Percentiles rank a stretch among this genome's conserved stretches.
Evolutionary conservation across 2,797 vertebrate genomes (phyloP).

Genomic region (Cyprinella venusta): DNA sequence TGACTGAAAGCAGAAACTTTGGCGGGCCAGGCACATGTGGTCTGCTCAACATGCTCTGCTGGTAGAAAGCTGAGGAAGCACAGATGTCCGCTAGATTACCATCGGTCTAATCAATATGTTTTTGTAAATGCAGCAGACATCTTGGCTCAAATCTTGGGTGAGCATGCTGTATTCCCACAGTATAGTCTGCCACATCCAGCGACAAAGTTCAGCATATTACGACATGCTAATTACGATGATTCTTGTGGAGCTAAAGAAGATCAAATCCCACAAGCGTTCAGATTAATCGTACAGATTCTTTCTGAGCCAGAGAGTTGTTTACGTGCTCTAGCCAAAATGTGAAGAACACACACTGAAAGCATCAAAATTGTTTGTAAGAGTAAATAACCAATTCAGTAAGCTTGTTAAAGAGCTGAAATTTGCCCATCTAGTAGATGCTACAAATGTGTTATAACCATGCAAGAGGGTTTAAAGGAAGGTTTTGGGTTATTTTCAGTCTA

Average conservation of each 20-base stretch:
- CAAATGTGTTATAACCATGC: neutral
- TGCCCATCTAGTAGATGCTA: neutral
- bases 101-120: conserved; percentile 79
- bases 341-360: conserved; percentile 10
- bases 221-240: conserved; percentile 64
- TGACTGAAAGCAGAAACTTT: conserved; percentile 38
- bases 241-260: conserved; percentile 27
- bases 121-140: conserved; percentile 73
- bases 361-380: neutral
- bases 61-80: conserved; percentile 59
- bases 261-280: conserved; percentile 12
- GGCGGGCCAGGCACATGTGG: neutral
- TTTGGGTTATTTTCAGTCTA: neutral
- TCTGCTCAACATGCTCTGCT: conserved; percentile 34
- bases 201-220: conserved; percentile 62
- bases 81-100: conserved; percentile 75
- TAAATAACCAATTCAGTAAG: neutral
- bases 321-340: neutral
- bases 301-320: conserved; percentile 25
- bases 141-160: conserved; percentile 73
- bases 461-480: neutral
- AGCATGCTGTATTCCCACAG: conserved; percentile 61
- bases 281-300: conserved; percentile 39
- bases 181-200: conserved; percentile 70
- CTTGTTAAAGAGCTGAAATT: neutral